Conservation (phyloP, 53 echinoderm and acorn worm genomes). For the Apostichopus leukothele region DNA sequence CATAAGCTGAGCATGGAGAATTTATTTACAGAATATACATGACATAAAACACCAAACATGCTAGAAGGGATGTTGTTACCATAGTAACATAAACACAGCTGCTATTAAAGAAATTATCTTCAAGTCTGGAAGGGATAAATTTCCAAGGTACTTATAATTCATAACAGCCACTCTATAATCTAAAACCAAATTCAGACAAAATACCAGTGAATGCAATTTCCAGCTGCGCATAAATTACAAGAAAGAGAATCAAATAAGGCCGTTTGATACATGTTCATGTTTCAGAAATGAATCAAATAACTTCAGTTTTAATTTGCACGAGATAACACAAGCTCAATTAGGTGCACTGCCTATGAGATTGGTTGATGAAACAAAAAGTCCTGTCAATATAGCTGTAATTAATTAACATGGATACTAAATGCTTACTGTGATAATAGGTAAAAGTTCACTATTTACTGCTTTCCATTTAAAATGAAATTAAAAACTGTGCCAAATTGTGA, state of each 20-base stretch:
- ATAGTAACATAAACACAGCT: constrained; percentile 38
- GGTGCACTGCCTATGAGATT: no score
- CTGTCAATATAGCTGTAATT: no score
- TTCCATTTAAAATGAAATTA: no score
- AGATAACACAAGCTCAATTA: no score
- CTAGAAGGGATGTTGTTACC: constrained; percentile 18
- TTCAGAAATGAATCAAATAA: background rate
- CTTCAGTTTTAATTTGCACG: no score
- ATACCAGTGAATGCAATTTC: background rate
- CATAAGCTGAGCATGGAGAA: background rate
- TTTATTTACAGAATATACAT: background rate
- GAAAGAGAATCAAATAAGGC: background rate
- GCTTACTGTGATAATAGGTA: no score
- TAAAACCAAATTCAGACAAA: background rate
- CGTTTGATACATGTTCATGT: background rate
- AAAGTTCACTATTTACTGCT: no score
- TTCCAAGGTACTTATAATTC: constrained; percentile 5
- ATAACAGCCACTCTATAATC: background rate
- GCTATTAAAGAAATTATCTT: constrained; percentile 17
- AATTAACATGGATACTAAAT: no score
- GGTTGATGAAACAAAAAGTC: no score
- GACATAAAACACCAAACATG: background rate
- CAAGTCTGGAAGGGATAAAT: background rate
- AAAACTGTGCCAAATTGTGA: no score
- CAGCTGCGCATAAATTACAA: constrained; percentile 2